These are phyloP conservation scores for Falco naumanni DNA, from an alignment of 2,797 vertebrate genomes.

Conservation along the genomic window DNA sequence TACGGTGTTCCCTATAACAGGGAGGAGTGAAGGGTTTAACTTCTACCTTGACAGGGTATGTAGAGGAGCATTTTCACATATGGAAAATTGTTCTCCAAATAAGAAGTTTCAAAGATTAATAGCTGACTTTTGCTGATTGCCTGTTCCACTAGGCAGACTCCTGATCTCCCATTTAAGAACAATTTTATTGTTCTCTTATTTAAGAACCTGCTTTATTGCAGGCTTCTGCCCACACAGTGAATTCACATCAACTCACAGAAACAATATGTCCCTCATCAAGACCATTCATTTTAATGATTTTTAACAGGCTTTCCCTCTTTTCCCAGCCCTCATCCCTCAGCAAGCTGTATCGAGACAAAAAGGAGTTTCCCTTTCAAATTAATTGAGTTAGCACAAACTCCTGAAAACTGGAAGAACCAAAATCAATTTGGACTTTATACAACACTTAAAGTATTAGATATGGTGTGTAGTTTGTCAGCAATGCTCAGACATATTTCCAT, in stretches of 20 bases:
- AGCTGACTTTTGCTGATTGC: neutral
- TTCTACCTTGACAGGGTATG: neutral
- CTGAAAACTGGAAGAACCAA: neutral
- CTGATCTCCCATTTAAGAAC: neutral
- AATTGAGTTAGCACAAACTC: neutral
- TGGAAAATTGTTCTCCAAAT: neutral
- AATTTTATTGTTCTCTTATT: neutral
- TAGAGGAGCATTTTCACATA: neutral
- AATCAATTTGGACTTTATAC: neutral
- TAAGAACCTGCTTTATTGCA: neutral
- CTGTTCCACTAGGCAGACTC: neutral
- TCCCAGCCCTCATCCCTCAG: neutral
- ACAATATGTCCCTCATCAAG: neutral
- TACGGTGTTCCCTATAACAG: neutral
- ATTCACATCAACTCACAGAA: neutral
- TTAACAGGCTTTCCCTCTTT: slow-evolving; percentile 14
- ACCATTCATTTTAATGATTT: neutral
- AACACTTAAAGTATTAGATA: neutral
- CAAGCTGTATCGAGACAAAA: neutral
- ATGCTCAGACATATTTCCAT: neutral
- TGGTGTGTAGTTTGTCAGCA: neutral
- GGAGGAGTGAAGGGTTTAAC: neutral
- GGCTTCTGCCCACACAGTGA: neutral
- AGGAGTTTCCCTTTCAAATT: neutral
- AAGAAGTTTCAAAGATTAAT: slow-evolving; percentile 10